Base-by-base conservation (phyloP, 1,140 invertebrate genomes). In the Magallana ariakensis region DNA sequence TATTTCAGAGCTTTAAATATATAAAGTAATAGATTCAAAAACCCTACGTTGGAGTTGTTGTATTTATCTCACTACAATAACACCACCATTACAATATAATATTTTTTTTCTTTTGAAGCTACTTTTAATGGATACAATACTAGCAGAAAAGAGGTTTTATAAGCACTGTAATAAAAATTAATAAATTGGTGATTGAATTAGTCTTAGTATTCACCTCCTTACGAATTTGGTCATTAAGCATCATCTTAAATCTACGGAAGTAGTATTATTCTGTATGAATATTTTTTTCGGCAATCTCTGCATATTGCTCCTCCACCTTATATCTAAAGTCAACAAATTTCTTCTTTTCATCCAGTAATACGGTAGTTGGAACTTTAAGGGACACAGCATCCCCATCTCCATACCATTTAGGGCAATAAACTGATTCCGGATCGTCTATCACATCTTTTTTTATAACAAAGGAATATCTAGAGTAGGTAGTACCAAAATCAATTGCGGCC, bases 221-320 rank as follows among this genome's bases (percentile, higher is more conserved):
- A 70, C 19, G 10, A 10, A 80, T 80, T 15, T 80, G 10, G 7
- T 81, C n/a, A 54, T 89, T 83, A 6, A 90, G 85, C 16, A 53
- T n/a, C 85, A 88, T 88, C 55, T 90, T 90, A 26, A 90, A 90
- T 15, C 86, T 83, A 53, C 81, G 66, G 46, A 89, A 89, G 11
- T 60, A 86, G 75, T 81, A 86, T 80, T 60, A 87, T 13, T 84
- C 82, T 15, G 84, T 15, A 55, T 87, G 84, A 0, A 70, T 22
- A 1, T 84, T 83, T 56, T 85, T n/a, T n/a, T n/a, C n/a, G n/a
- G n/a, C n/a, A n/a, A n/a, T n/a, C n/a, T n/a, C 80, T 26, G 85
- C 70, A 81, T 85, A 90, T 54, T 86, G 83, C 22, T 87, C 80
- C 83, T 90, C 87, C 13, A 87, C 89, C 6, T 89, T 85, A 46